Base-by-base conservation (phyloP, 2,888 invertebrate genomes). In the Cybosia mesomella region DNA sequence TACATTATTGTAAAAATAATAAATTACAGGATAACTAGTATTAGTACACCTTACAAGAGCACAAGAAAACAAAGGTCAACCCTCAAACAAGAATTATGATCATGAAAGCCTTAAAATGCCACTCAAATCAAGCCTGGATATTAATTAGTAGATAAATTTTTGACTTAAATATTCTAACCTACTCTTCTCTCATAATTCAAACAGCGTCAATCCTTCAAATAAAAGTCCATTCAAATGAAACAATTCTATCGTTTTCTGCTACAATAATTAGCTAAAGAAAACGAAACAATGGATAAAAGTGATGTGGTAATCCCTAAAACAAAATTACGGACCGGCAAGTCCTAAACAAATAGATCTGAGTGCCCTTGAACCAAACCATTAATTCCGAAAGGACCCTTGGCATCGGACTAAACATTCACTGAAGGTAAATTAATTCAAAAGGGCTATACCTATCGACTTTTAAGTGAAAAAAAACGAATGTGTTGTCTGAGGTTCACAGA, bases 311-410 rank as follows among this genome's bases (percentile, higher is more conserved):
- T 78, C 72, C 79, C 66, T 67, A 79, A 78, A 72, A 78, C 65
- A 81, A 76, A 78, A 75, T 73, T 74, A 59, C 57, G 49, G 71
- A 67, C 70, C 70, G 70, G 70, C 63, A 65, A 68, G 75, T 73
- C 81, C 81, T 81, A 80, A 81, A 78, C 68, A 81, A 81, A 81
- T 75, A 81, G 70, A 69, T 68, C 68, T 70, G 58, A 65, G 74
- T 73, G 64, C 58, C 78, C 78, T 70, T 75, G 76, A 77, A 81
- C 68, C 72, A 71, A 60, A 70, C 79, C 75, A 72, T 81, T 81
- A 75, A 76, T 76, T 76, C 72, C 63, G 76, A 79, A 77, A 76
- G 73, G 76, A 76, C 81, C 73, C 73, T 78, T 61, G 72, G 72
- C 70, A 70, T 75, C 67, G 70, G 67, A 67, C 78, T 74, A 70